These are phyloP conservation scores for Eupsittula cactorum DNA, from an alignment of 2,113 vertebrate species.

Conservation along the genomic window DNA sequence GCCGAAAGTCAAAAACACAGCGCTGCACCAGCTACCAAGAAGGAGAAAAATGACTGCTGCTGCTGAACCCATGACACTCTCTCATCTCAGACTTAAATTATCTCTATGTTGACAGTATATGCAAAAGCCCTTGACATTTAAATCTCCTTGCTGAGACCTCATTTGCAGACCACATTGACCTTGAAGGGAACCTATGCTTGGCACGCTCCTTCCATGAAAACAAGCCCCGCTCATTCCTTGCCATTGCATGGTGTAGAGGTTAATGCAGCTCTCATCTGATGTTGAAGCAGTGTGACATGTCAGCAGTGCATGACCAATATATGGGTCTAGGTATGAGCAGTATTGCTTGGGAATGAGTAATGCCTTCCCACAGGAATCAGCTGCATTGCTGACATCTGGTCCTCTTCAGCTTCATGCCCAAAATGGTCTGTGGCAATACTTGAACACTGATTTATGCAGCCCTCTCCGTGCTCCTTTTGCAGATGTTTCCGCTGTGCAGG, in stretches of 20 bases:
- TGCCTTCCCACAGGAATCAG: background rate
- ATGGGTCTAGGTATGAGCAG: background rate
- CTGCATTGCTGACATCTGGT: background rate
- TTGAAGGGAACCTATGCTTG: background rate
- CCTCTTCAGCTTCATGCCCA: background rate
- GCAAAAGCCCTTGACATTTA: conserved; percentile 9
- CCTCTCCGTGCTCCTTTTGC: background rate
- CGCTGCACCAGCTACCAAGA: no score
- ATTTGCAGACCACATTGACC: background rate
- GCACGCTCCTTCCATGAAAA: rapidly evolving
- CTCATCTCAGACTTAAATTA: conserved; percentile 31
- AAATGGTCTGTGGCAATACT: background rate
- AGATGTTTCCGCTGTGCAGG: background rate
- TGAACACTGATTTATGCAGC: background rate
- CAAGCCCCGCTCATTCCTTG: rapidly evolving
- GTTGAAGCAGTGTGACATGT: background rate
- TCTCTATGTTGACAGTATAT: background rate
- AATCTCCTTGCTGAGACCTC: background rate
- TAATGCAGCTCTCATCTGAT: background rate
- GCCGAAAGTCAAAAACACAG: no score
- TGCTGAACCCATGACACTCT: background rate
- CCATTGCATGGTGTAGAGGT: rapidly evolving
- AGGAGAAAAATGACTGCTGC: no score
- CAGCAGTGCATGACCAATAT: background rate
- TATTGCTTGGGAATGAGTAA: rapidly evolving